phyloP scores from a whole-genome alignment of 2,797 vertebrate genomes.

The Rhinophrynus dorsalis region DNA sequence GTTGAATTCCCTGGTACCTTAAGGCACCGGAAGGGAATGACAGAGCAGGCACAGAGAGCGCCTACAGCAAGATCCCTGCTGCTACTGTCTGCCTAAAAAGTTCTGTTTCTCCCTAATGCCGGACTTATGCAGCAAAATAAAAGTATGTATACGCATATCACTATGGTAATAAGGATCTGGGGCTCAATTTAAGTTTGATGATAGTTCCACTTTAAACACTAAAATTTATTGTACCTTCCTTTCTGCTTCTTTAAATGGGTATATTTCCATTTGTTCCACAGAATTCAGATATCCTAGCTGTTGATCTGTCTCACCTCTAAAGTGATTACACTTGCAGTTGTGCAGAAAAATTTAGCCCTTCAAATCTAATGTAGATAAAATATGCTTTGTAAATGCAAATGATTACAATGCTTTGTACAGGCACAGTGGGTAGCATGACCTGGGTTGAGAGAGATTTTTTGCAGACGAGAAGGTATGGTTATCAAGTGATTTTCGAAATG shows the following conservation, averaged over 20 bases:
- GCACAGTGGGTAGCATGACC: conserved; percentile 41
- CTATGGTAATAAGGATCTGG: too few species aligned
- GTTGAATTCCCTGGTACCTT: too few species aligned
- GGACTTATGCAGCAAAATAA: too few species aligned
- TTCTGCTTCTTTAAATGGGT: conserved; percentile 29
- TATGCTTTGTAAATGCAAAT: conserved; percentile 48
- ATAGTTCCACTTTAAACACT: not conserved
- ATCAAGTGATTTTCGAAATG: conserved; percentile 30
- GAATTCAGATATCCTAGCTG: conserved; percentile 28
- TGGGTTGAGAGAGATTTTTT: conserved; percentile 33
- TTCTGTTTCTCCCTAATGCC: too few species aligned
- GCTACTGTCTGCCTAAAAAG: too few species aligned
- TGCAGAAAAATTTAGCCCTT: conserved; percentile 44
- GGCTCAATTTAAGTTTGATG: too few species aligned
- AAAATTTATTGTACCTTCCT: conserved; percentile 23
- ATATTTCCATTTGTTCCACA: conserved; percentile 16
- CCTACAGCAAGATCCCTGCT: too few species aligned
- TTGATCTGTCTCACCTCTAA: conserved; percentile 39
- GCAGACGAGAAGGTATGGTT: conserved; percentile 34
- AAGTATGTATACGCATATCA: too few species aligned
- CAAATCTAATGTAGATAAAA: conserved; percentile 41
- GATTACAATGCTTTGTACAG: conserved; percentile 33
- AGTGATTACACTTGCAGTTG: conserved; percentile 42
- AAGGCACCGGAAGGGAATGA: too few species aligned
- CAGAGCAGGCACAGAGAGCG: too few species aligned